These are phyloP conservation scores for Melieria omissa DNA, from an alignment of 2,888 invertebrate genomes.

Conservation along the genomic window DNA sequence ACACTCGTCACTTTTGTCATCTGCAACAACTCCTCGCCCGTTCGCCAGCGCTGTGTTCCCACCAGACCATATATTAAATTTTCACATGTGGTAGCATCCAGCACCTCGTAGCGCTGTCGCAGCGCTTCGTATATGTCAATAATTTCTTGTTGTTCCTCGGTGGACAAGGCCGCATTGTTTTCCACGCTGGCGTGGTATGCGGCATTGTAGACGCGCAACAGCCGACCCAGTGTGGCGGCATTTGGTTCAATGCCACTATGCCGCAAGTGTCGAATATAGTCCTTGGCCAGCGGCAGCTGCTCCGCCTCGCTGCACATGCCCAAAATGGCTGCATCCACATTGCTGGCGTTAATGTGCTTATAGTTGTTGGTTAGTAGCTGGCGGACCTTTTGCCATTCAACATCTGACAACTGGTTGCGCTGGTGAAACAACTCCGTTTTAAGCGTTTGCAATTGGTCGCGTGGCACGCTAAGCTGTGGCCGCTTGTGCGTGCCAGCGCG, in stretches of 20 bases:
- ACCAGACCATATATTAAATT: conserved; percentile 73
- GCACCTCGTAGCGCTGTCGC: conserved; percentile 68
- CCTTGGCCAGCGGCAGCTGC: conserved; percentile 69
- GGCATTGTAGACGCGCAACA: conserved; percentile 70
- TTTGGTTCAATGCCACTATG: conserved; percentile 68
- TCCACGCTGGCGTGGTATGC: conserved; percentile 50
- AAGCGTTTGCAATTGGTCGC: conserved; percentile 52
- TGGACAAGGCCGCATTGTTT: conserved; percentile 20
- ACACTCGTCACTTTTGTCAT: conserved; percentile 69
- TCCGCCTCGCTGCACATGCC: conserved; percentile 67
- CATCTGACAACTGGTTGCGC: conserved; percentile 40
- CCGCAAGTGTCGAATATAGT: conserved; percentile 71
- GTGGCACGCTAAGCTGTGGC: conserved; percentile 39
- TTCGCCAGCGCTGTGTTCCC: conserved; percentile 74
- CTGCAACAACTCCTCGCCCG: conserved; percentile 72
- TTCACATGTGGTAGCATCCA: conserved; percentile 74
- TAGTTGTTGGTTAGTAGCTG: conserved; percentile 49
- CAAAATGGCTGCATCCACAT: conserved; percentile 73
- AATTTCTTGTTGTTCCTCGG: conserved; percentile 70
- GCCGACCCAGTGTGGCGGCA: conserved; percentile 71
- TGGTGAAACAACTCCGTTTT: conserved; percentile 47
- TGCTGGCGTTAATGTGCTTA: conserved; percentile 61
- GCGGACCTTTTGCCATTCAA: conserved; percentile 57
- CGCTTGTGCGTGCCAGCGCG: conserved; percentile 46
- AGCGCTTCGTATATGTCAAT: conserved; percentile 66